Conservation (phyloP, 2,113 vertebrate genomes). For the Cebus imitator region DNA sequence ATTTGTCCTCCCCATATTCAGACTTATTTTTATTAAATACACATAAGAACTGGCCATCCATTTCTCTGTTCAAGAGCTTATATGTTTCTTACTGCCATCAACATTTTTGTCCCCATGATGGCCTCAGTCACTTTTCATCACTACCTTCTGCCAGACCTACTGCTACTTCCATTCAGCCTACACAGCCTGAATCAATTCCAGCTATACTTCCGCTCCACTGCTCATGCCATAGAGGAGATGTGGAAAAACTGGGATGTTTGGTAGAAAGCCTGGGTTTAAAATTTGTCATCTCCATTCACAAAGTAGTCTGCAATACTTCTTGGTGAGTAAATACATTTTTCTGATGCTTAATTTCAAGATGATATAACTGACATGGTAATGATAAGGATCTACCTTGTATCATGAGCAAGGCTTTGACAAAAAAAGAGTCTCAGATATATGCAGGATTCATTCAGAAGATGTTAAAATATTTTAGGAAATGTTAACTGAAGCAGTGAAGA, state of each 20-base stretch:
- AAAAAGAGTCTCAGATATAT: background rate
- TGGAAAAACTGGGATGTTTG: background rate
- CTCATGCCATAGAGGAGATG: background rate
- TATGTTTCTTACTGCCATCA: background rate
- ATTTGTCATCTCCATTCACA: background rate
- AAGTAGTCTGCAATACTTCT: background rate
- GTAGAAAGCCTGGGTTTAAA: background rate
- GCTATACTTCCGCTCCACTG: background rate
- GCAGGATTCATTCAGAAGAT: background rate
- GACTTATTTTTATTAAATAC: constrained; percentile 2
- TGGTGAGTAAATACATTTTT: background rate
- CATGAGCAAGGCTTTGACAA: background rate
- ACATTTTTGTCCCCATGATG: background rate
- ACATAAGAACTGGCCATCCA: background rate
- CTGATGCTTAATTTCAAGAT: background rate
- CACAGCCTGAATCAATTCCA: background rate
- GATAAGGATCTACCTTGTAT: background rate
- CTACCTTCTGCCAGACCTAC: background rate
- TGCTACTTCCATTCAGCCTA: background rate
- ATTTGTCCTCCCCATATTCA: background rate
- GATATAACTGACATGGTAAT: background rate
- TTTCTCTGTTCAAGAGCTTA: background rate
- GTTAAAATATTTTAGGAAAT: constrained; percentile 8
- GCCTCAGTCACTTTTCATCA: background rate
- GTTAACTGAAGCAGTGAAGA: background rate